A percentile compares a stretch with the other conserved stretches of the same genome.
phyloP scores from a whole-genome alignment of 2,113 vertebrate species.

The Vulpes lagopus region DNA sequence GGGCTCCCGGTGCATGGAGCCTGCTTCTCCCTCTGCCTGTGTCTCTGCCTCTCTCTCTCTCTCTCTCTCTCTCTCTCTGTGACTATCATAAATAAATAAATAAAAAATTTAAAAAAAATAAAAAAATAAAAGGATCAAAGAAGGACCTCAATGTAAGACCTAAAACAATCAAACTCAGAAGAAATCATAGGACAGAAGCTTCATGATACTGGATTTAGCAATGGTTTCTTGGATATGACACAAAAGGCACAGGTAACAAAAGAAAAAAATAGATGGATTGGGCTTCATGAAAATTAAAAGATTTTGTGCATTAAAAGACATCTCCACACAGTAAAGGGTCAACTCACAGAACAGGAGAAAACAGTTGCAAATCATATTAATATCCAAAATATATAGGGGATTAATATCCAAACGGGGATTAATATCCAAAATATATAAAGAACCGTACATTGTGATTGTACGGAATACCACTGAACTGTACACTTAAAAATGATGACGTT shows the following conservation, averaged over 20 bases:
- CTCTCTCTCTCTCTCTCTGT: no score
- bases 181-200: neutral
- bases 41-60: no score
- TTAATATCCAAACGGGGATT: neutral
- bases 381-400: neutral
- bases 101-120: no score
- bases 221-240: neutral
- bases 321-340: neutral
- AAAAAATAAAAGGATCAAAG: neutral
- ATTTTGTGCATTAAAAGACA: neutral
- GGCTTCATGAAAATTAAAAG: neutral
- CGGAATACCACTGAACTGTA: neutral
- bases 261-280: neutral
- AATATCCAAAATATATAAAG: neutral
- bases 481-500: neutral
- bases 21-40: no score
- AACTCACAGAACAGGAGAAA: neutral
- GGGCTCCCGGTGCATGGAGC: no score
- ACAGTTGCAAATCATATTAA: neutral
- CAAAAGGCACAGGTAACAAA: neutral
- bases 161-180: neutral
- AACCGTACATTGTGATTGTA: neutral
- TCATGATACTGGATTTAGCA: neutral
- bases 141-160: neutral
- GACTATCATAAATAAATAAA: no score